A percentile compares a stretch with the other conserved stretches of the same genome.
Evolutionary conservation across 2,797 vertebrate species (phyloP).

Genomic region (Oryzias dopingdopingensis): DNA sequence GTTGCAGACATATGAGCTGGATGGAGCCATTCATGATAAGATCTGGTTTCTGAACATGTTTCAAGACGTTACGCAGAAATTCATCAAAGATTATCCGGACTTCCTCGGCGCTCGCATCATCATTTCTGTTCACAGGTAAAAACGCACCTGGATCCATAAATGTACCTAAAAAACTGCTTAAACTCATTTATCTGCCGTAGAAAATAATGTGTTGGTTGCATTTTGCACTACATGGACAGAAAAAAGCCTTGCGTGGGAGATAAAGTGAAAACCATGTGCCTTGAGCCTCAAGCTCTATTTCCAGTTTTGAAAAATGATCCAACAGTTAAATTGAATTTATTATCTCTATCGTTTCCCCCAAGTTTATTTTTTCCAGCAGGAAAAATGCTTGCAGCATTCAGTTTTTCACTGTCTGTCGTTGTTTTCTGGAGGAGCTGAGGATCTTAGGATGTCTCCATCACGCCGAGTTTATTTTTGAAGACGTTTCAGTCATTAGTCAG

Average conservation of each 20-base stretch:
- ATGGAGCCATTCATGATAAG: slow-evolving; percentile 79
- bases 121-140: slow-evolving; percentile 81
- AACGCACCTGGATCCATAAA: background rate
- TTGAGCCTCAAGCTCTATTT: background rate
- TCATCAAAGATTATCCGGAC: slow-evolving; percentile 78
- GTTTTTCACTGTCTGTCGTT: no score
- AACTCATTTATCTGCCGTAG: background rate
- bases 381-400: no score
- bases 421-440: no score
- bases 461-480: no score
- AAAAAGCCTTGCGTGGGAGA: background rate
- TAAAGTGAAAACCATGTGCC: background rate
- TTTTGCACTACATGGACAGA: background rate
- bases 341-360: background rate
- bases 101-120: slow-evolving; percentile 88
- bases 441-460: no score
- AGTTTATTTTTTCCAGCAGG: no score
- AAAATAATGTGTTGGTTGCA: background rate
- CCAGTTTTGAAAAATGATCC: slow-evolving; percentile 3
- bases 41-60: slow-evolving; percentile 81
- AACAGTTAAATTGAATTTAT: slow-evolving; percentile 16
- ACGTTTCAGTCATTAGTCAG: no score
- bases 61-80: slow-evolving; percentile 76
- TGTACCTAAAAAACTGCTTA: background rate
- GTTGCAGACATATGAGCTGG: slow-evolving; percentile 86